Base-by-base conservation (phyloP, 2,888 invertebrate genomes). In the Dasypolia templi region DNA sequence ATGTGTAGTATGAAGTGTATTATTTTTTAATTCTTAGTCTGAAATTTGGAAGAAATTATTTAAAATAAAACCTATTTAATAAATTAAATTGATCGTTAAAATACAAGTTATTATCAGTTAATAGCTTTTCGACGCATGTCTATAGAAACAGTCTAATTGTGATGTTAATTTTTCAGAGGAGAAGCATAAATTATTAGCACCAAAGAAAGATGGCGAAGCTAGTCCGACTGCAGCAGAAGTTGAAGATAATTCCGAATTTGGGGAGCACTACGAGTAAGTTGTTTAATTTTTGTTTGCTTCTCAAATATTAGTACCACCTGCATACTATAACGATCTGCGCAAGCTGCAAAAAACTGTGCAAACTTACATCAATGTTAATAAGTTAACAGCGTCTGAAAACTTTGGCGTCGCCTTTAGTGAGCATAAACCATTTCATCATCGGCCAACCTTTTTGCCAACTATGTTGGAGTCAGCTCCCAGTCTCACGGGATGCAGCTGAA, bases 181-280 rank as follows among this genome's bases (percentile, higher is more conserved):
- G 84, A 97, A 97, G 83, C 94, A 95, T 72, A 97, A 97, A 89
- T 93, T 93, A 89, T 93, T 93, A 2, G 94, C 96, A 80, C 94
- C 96, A 77, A 85, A 87, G 86, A 93, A 94, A 87, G 93, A 97
- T 78, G 89, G 94, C 63, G 94, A 94, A 56, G 92, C 92, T 64
- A 96, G 96, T 90, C 94, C 88, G 86, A 95, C 81, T n/a, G 86
- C 86, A 9, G 86, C 86, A 6, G 95, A 96, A 55, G 87, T 89
- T 17, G 95, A 95, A 76, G 96, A 96, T 39, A 94, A 92, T 65
- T 96, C 96, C 0, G 97, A 97, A 65, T 96, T 96, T 78, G 97
- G 97, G 88, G 98, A 98, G 86, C 97, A 98, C 91, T 97, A 97
- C 89, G 98, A 98, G 96, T 98, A 96, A 94, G 97, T 81, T 2